phyloP scores from a whole-genome alignment of 2,888 invertebrate species.

The Ctenicera cuprea region DNA sequence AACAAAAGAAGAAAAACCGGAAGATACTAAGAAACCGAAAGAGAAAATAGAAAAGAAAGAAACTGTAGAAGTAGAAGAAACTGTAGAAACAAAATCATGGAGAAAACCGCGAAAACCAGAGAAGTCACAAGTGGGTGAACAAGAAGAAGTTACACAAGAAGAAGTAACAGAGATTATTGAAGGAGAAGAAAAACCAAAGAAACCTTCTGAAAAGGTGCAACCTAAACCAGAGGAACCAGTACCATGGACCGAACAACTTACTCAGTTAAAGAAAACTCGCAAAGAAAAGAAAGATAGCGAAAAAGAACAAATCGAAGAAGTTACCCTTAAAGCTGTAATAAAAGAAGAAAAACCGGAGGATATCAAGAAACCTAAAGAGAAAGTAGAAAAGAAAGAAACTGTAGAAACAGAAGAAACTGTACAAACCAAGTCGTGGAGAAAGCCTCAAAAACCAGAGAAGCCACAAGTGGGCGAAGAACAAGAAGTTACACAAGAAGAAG shows the following conservation, averaged over 20 bases:
- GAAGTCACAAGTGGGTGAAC: constrained; percentile 66
- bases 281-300: constrained; percentile 67
- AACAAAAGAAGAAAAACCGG: constrained; percentile 9
- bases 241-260: constrained; percentile 79
- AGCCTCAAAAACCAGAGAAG: constrained; percentile 64
- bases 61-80: constrained; percentile 21
- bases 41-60: constrained; percentile 9
- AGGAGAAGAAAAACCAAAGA: constrained; percentile 3
- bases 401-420: constrained; percentile 33
- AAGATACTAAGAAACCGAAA: neutral
- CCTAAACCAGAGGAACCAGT: constrained; percentile 60
- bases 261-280: constrained; percentile 72
- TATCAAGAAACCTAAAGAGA: constrained; percentile 5
- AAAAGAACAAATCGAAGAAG: constrained; percentile 70
- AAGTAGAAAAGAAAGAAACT: neutral
- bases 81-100: constrained; percentile 50
- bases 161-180: neutral
- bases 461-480: constrained; percentile 54
- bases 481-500: neutral
- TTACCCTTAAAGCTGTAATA: constrained; percentile 75
- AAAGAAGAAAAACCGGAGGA: constrained; percentile 35
- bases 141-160: constrained; percentile 8
- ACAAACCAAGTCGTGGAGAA: constrained; percentile 52
- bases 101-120: constrained; percentile 48
- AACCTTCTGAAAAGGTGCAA: constrained; percentile 54